Base-by-base conservation (phyloP, 2,113 vertebrate species). In the Marmota monax region DNA sequence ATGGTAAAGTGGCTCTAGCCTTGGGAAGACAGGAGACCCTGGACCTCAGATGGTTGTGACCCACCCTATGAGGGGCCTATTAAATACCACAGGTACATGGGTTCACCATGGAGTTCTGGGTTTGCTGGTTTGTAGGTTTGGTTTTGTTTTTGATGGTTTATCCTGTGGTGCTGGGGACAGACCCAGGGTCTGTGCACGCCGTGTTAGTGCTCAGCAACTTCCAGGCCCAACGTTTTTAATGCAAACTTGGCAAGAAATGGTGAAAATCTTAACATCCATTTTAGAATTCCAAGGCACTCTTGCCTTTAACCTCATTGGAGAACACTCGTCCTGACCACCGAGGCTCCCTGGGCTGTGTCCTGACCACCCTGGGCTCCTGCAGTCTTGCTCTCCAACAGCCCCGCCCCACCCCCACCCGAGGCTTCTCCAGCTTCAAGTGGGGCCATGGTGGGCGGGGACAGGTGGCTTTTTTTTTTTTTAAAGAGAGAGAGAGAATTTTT, bases 321-420 rank as follows among this genome's bases (percentile, higher is more conserved):
- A 72, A 61, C 0, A 32, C 16, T 16, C 56, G 76, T 94, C 72
- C 39, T 48, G 22, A 65, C 67, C 1, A 65, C 67, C 1, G 34
- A 82, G 80, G 12, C 5, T 58, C 37, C 88, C 80, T 56, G 37
- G 23, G 39, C 58, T 27, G 13, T 45, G 27, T 56, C 48, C 76
- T 16, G 32, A 53, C 58, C 0, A 14, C 9, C 23, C 29, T n/a
- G 12, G 7, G 72, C 63, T 67, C 53, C 56, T 0, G 0, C 20
- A 17, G 63, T 4, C 12, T 53, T 45, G 18, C 69, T 42, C 13
- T 23, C 17, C 20, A 5, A 12, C 0, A 4, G 18, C 4, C 56
- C 56, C 17, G 5, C 56, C 56, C 17, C 18, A 58, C 56, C 23
- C 34, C 23, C 2, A 34, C 3, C n/a, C 25, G 2, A 0, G 0